A percentile compares a stretch with the other conserved stretches of the same genome.
phyloP scores from a whole-genome alignment of 2,888 invertebrate species.

The Callinectes sapidus region DNA sequence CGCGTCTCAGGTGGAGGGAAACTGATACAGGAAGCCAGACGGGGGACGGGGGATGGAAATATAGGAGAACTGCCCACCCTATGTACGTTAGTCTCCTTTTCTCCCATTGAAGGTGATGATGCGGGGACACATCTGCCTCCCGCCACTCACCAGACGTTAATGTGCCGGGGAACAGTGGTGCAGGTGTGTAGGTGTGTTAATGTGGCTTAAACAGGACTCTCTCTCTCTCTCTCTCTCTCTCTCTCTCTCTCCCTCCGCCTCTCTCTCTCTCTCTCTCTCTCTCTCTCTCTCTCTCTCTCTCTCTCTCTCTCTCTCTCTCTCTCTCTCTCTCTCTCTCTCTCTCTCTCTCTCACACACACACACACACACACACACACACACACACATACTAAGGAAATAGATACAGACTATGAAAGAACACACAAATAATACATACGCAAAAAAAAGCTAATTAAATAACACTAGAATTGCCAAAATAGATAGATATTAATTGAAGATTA shows the following conservation, averaged over 20 bases:
- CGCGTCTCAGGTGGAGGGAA: slow-evolving; percentile 10
- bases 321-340: too few species aligned
- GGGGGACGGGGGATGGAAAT: background rate
- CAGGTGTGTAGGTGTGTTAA: background rate
- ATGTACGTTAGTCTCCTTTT: background rate
- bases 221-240: slow-evolving; percentile 26
- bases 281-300: too few species aligned
- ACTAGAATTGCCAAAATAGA: background rate
- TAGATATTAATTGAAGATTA: background rate
- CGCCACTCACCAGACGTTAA: background rate
- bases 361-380: slow-evolving; percentile 49
- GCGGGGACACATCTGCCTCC: slow-evolving; percentile 15
- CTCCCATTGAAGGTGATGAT: background rate
- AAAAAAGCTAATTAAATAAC: background rate
- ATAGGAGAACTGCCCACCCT: background rate
- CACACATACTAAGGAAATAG: background rate
- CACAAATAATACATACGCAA: background rate
- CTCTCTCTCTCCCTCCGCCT: slow-evolving; percentile 29
- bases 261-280: too few species aligned
- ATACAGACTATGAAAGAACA: background rate
- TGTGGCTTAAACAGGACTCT: background rate
- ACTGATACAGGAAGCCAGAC: background rate
- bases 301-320: too few species aligned
- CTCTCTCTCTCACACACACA: slow-evolving; percentile 41
- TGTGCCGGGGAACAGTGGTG: background rate